phyloP scores from a whole-genome alignment of 1,140 invertebrate genomes.

The Heliconius hermathena region DNA sequence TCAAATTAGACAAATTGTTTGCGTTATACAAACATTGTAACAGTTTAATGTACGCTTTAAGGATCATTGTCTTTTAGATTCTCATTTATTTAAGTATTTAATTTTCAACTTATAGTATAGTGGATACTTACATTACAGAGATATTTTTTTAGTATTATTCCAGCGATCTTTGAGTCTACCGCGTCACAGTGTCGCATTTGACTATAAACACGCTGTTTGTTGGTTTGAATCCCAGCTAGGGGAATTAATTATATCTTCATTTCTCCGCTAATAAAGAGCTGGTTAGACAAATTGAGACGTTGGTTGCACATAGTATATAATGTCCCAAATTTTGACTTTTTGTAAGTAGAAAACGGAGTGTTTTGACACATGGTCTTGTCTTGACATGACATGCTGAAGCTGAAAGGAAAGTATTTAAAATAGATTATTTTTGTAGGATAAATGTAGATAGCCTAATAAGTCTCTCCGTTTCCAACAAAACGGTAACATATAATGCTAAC shows the following conservation, averaged over 20 bases:
- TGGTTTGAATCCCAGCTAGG: not conserved
- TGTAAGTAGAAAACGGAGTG: no score
- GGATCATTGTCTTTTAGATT: not conserved
- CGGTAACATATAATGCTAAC: no score
- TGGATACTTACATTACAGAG: not conserved
- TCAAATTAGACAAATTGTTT: conserved; percentile 6
- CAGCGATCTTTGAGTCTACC: not conserved
- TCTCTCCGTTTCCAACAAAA: no score
- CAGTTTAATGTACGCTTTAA: not conserved
- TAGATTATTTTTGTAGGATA: no score
- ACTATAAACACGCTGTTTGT: not conserved
- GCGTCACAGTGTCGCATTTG: not conserved
- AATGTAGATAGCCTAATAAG: no score
- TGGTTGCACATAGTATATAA: no score
- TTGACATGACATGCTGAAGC: no score
- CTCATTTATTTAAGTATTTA: not conserved
- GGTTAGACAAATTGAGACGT: no score
- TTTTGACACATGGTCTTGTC: no score
- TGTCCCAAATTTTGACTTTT: no score
- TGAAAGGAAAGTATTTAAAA: no score
- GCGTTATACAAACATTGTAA: not conserved
- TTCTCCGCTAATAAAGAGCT: not conserved
- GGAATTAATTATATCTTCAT: not conserved
- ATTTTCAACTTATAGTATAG: not conserved
- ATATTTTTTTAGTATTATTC: not conserved